Conservation (phyloP, 2,888 invertebrate genomes). For the Drosophila subquinaria region DNA sequence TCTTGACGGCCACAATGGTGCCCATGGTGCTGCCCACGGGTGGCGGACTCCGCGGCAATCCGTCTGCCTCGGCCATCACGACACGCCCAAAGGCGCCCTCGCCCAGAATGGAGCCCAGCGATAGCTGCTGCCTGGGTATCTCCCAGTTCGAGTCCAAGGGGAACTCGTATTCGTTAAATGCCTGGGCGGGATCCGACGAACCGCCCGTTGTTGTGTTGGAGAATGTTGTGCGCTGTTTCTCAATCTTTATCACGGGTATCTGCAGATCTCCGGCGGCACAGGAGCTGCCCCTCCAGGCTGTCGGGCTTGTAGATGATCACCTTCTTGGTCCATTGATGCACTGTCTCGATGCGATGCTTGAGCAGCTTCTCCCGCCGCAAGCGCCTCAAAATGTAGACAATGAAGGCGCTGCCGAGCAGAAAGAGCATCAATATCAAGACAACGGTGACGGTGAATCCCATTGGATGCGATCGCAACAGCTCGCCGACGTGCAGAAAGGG, state of each 20-base stretch:
- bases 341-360: conserved; percentile 92
- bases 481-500: conserved; percentile 66
- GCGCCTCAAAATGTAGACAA: conserved; percentile 90
- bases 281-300: conserved; percentile 84
- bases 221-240: conserved; percentile 92
- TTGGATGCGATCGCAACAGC: conserved; percentile 86
- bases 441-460: conserved; percentile 88
- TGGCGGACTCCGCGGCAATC: conserved; percentile 60
- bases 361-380: conserved; percentile 92
- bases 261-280: conserved; percentile 77
- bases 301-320: conserved; percentile 93
- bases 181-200: conserved; percentile 87
- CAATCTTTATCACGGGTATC: conserved; percentile 96
- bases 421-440: conserved; percentile 87
- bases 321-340: conserved; percentile 96
- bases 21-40: conserved; percentile 79
- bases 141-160: conserved; percentile 98
- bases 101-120: conserved; percentile 93
- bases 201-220: conserved; percentile 87
- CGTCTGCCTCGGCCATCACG: conserved; percentile 93
- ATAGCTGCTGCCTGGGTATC: conserved; percentile 92
- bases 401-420: conserved; percentile 83
- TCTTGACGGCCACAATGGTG: conserved; percentile 97
- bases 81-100: conserved; percentile 99
- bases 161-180: conserved; percentile 97